These are phyloP conservation scores for Cyphomyrmex costatus DNA, from an alignment of 1,140 invertebrate species.

Conservation along the genomic window DNA sequence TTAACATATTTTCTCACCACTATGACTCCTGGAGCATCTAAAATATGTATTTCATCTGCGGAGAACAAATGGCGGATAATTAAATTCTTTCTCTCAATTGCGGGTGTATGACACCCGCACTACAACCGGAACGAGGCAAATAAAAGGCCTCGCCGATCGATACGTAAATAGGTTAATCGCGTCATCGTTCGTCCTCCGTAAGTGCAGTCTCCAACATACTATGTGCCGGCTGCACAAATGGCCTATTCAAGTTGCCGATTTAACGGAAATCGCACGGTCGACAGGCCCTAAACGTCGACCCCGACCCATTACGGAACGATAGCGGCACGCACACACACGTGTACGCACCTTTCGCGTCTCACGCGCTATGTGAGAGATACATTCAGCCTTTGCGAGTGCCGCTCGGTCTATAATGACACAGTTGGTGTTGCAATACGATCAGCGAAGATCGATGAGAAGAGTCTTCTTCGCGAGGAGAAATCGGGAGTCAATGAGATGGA, in stretches of 20 bases:
- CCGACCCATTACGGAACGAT: conserved; percentile 65
- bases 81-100: background rate
- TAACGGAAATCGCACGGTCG: conserved; percentile 79
- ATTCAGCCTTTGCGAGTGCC: conserved; percentile 8
- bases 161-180: conserved; percentile 75
- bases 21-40: background rate
- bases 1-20: background rate
- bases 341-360: background rate
- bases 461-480: conserved; percentile 49
- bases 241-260: conserved; percentile 73
- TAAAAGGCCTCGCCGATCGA: conserved; percentile 66
- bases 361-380: background rate
- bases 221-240: conserved; percentile 58
- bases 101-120: conserved; percentile 13
- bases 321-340: conserved; percentile 56
- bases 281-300: conserved; percentile 76
- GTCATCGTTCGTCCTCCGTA: conserved; percentile 58
- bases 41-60: background rate
- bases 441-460: conserved; percentile 26
- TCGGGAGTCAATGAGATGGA: conserved; percentile 47
- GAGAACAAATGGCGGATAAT: conserved; percentile 6
- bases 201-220: conserved; percentile 34
- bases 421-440: conserved; percentile 26
- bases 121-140: conserved; percentile 40
- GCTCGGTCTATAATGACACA: conserved; percentile 40